Conservation (phyloP, 2,888 invertebrate species). For the Dyspetes luteomarginatus region DNA sequence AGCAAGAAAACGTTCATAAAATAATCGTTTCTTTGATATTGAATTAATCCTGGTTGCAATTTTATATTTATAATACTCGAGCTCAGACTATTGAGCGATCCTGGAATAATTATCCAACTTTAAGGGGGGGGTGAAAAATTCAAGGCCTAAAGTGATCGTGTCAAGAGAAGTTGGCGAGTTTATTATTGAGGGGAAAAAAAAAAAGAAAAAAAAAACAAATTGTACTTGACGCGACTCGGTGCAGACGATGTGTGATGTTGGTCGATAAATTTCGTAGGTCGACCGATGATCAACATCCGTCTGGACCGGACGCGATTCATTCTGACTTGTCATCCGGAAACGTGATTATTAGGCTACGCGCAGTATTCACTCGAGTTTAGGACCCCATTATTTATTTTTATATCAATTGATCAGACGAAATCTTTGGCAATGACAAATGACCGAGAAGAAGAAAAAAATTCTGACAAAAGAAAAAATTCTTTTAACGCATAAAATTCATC, state of each 20-base stretch:
- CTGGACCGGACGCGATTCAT: slow-evolving; percentile 52
- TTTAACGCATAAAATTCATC: background rate
- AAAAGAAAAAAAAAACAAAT: background rate
- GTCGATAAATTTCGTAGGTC: slow-evolving; percentile 31
- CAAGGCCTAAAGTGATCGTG: slow-evolving; percentile 41
- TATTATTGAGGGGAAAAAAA: background rate
- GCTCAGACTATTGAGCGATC: background rate
- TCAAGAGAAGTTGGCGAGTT: background rate
- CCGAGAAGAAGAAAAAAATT: background rate
- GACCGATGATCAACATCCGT: slow-evolving; percentile 35
- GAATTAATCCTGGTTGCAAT: slow-evolving; percentile 4
- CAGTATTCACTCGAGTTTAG: slow-evolving; percentile 29
- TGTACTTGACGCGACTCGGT: background rate
- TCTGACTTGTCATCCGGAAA: slow-evolving; percentile 61
- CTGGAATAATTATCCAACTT: slow-evolving; percentile 7
- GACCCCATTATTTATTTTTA: slow-evolving; percentile 27
- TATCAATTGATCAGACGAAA: background rate
- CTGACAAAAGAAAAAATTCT: background rate
- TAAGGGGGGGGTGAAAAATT: slow-evolving; percentile 26
- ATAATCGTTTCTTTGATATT: slow-evolving; percentile 3
- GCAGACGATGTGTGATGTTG: background rate
- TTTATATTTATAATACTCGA: slow-evolving; percentile 4
- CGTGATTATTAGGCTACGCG: slow-evolving; percentile 47
- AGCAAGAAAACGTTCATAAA: background rate
- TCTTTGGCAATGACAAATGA: background rate